These are phyloP conservation scores for Talpa occidentalis DNA, from an alignment of 2,113 vertebrate genomes.

Conservation along the genomic window DNA sequence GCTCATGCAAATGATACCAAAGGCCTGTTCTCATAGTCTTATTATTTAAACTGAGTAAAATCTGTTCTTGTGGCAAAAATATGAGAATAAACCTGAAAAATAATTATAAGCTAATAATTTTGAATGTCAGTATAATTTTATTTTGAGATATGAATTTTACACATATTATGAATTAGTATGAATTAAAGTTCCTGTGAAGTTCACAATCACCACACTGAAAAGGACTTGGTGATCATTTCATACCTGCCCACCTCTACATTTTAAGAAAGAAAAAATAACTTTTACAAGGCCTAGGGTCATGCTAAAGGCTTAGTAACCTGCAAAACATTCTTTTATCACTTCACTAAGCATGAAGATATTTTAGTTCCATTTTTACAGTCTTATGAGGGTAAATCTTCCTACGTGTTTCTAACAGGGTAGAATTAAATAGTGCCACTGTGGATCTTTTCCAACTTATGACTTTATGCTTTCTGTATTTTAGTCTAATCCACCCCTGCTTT, in stretches of 20 bases:
- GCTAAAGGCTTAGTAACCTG: not conserved
- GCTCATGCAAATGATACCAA: not conserved
- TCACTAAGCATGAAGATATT: conserved; percentile 11
- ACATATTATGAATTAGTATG: conserved; percentile 27
- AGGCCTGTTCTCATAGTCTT: not conserved
- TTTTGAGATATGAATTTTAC: not conserved
- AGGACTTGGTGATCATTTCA: conserved; percentile 16
- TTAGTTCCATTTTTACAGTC: conserved; percentile 22
- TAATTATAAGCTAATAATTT: conserved; percentile 7
- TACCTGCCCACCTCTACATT: not conserved
- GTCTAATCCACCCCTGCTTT: conserved; percentile 65
- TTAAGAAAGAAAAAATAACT: not conserved
- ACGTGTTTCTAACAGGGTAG: conserved; percentile 7
- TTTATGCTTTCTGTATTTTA: conserved; percentile 53
- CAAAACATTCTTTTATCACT: conserved; percentile 26
- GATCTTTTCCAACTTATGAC: conserved; percentile 43
- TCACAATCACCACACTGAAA: not conserved
- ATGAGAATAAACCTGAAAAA: conserved; percentile 33
- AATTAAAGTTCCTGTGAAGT: not conserved
- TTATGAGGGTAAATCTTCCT: conserved; percentile 39
- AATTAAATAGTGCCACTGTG: conserved; percentile 53
- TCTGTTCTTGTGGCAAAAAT: conserved; percentile 16
- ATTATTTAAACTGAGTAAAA: not conserved
- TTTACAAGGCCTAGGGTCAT: conserved; percentile 13
- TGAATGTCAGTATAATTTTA: not conserved